Base-by-base conservation (phyloP, 35 echinoderm and acorn worm genomes). In the Heliocidaris erythrogramma region DNA sequence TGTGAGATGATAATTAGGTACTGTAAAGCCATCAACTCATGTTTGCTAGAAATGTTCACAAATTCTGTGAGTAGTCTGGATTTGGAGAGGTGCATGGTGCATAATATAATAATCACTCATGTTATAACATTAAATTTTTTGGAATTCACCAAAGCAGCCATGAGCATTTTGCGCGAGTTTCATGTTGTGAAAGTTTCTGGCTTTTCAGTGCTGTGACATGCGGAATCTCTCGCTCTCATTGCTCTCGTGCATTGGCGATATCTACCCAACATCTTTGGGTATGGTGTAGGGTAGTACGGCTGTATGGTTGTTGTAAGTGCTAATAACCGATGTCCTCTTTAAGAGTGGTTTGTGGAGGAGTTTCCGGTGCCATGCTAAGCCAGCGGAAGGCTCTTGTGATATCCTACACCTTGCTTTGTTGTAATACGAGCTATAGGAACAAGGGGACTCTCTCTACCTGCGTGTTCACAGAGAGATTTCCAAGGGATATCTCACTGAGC, bases 401-500 rank as follows among this genome's bases (percentile, higher is more conserved):
- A 78, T n/a, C 65, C 65, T 78, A 78, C 21, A 78, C 65, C 65
- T 8, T 7, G 27, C 65, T 24, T 78, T 78, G 65, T n/a, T 78
- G 65, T 78, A 78, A 78, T 78, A 78, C 7, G 65, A 78, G 65
- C 65, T 18, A 18, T 7, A 24, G 27, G 27, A 18, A 78, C 21
- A 24, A 78, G 65, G 65, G 65, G 65, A 24, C 65, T 78, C 65
- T 78, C 65, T 78, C 65, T 78, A 78, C 65, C 65, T 78, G 65
- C 27, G 65, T 27, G 27, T 78, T 78, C 65, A 78, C 21, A n/a
- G 35, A 42, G 65, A 78, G 65, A 78, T 78, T 78, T 78, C 65
- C 65, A 78, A 27, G 65, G 65, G 65, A 78, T 78, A 78, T 78
- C 65, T 78, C 65, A 78, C 65, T 78, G 65, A 78, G 65, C 65